A percentile compares a stretch with the other conserved stretches of the same genome.
Evolutionary conservation across 2,888 invertebrate genomes (phyloP).

Genomic region (Biston betularia): DNA sequence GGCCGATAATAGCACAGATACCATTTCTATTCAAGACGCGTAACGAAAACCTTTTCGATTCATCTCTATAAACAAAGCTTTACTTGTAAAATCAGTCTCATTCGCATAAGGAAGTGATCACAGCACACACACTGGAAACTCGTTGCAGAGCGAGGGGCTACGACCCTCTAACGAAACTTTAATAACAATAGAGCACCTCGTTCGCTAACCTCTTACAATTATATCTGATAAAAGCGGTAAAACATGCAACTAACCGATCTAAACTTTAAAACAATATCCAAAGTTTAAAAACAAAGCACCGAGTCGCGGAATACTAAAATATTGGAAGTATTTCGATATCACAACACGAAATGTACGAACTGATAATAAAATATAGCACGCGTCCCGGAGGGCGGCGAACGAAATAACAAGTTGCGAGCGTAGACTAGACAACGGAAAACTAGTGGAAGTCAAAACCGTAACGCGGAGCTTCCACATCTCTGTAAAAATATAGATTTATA

Average conservation of each 20-base stretch:
- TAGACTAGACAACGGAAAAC: slow-evolving; percentile 78
- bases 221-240: slow-evolving; percentile 64
- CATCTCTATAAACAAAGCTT: slow-evolving; percentile 77
- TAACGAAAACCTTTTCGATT: slow-evolving; percentile 67
- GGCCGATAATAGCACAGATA: slow-evolving; percentile 45
- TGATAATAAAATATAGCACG: slow-evolving; percentile 56
- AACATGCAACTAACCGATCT: slow-evolving; percentile 72
- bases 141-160: slow-evolving; percentile 80
- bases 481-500: slow-evolving; percentile 63
- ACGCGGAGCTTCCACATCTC: slow-evolving; percentile 56
- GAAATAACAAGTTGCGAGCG: slow-evolving; percentile 70
- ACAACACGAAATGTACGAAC: slow-evolving; percentile 55
- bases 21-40: slow-evolving; percentile 49
- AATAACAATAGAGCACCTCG: slow-evolving; percentile 81
- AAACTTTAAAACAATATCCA: slow-evolving; percentile 69
- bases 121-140: slow-evolving; percentile 85
- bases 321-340: slow-evolving; percentile 66
- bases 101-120: slow-evolving; percentile 86
- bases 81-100: slow-evolving; percentile 85
- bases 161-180: slow-evolving; percentile 78
- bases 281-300: slow-evolving; percentile 51
- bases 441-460: slow-evolving; percentile 60
- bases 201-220: slow-evolving; percentile 77
- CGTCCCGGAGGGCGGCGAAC: slow-evolving; percentile 56
- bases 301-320: slow-evolving; percentile 51